Conservation (phyloP, 2,113 vertebrate species). For the Neodontobutis hainanensis region DNA sequence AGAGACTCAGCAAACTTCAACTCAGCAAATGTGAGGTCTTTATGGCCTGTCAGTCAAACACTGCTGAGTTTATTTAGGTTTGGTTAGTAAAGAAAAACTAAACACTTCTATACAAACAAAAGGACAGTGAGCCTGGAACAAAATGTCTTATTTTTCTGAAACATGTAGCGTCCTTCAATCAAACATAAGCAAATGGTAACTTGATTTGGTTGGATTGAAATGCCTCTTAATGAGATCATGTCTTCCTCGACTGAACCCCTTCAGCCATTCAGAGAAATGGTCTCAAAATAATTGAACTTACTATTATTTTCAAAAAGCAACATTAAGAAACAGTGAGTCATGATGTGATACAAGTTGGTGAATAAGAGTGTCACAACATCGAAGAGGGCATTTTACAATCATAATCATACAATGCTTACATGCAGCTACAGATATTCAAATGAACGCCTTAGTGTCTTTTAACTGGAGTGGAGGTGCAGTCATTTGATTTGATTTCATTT, state of each 20-base stretch:
- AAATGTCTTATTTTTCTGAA: conserved; percentile 5
- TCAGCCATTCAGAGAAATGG: conserved; percentile 33
- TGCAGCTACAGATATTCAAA: no score
- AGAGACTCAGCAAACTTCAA: no score
- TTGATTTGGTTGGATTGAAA: conserved; percentile 32
- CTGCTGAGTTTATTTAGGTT: not conserved
- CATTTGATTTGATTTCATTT: no score
- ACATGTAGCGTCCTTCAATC: conserved; percentile 1
- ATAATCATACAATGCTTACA: no score
- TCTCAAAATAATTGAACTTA: not conserved
- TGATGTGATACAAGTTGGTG: no score
- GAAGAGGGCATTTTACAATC: no score
- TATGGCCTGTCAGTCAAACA: conserved; percentile 35
- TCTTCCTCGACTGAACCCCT: conserved; percentile 22
- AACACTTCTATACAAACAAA: not conserved
- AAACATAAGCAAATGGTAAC: conserved; percentile 22
- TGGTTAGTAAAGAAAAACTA: conserved; percentile 24
- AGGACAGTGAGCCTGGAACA: not conserved
- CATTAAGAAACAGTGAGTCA: no score
- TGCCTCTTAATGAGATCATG: conserved; percentile 34
- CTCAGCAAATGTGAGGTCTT: conserved; percentile 48
- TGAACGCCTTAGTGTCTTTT: no score
- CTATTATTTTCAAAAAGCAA: no score
- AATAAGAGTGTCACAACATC: no score
- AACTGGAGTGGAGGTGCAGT: no score